These are phyloP conservation scores for Platyura marginata DNA, from an alignment of 1,140 invertebrate species.

Conservation along the genomic window DNA sequence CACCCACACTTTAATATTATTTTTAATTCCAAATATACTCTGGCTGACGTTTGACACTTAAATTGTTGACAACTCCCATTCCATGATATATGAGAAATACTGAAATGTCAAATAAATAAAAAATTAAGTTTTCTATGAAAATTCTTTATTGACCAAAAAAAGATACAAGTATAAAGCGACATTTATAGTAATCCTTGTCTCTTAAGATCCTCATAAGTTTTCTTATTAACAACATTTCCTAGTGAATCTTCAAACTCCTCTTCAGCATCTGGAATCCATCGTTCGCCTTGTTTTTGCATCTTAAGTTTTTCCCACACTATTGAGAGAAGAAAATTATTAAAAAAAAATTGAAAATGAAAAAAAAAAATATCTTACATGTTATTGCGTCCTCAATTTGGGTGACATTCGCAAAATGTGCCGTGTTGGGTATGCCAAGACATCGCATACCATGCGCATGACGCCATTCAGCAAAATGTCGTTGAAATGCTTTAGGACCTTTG, in stretches of 20 bases:
- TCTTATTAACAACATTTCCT: slow-evolving; percentile 97
- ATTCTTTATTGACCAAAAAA: too few relatives aligned
- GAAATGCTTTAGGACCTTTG: slow-evolving; percentile 99
- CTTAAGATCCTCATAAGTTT: slow-evolving; percentile 97
- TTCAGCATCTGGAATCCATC: slow-evolving; percentile 92
- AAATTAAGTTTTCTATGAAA: too few relatives aligned
- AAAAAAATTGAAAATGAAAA: slow-evolving; percentile 4
- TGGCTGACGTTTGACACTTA: too few relatives aligned
- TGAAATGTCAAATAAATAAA: too few relatives aligned
- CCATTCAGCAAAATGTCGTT: slow-evolving; percentile 99
- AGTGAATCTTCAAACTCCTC: slow-evolving; percentile 98
- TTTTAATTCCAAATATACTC: too few relatives aligned
- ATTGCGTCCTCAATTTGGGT: slow-evolving; percentile 98
- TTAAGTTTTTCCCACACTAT: slow-evolving; percentile 92
- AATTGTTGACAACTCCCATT: too few relatives aligned
- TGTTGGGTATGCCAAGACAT: slow-evolving; percentile 97
- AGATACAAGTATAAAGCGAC: too few relatives aligned
- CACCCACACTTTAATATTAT: too few relatives aligned
- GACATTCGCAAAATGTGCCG: slow-evolving; percentile 98
- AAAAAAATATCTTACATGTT: slow-evolving; percentile 40
- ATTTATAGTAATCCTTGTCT: slow-evolving; percentile 85
- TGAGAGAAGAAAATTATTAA: slow-evolving; percentile 2
- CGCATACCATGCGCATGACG: slow-evolving; percentile 98
- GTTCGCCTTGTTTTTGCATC: slow-evolving; percentile 80
- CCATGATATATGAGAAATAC: too few relatives aligned